Percentiles rank a stretch among this genome's conserved stretches.
Conservation (phyloP, 2,888 invertebrate genomes). For the Leptinotarsa haldemani region DNA sequence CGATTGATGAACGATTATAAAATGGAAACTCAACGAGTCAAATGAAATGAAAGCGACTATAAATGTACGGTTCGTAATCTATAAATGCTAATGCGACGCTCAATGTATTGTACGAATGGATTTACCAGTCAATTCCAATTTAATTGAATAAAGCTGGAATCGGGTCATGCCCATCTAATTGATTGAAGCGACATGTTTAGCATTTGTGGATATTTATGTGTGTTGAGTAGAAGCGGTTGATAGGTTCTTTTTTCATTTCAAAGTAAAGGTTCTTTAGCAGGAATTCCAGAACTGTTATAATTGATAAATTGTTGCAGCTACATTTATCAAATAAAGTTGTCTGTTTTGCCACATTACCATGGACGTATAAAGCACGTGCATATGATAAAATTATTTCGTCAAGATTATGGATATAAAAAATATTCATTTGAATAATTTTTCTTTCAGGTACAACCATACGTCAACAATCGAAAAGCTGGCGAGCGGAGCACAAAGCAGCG, state of each 20-base stretch:
- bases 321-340: too few relatives aligned
- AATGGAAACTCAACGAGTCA: not conserved
- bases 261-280: too few relatives aligned
- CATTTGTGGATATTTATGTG: not conserved
- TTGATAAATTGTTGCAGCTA: too few relatives aligned
- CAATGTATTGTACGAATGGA: not conserved
- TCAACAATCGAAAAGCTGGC: conserved; percentile 82
- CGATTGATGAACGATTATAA: not conserved
- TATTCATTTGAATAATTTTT: conserved; percentile 26
- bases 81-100: not conserved
- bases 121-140: conserved; percentile 11
- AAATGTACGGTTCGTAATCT: conserved; percentile 6
- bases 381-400: too few relatives aligned
- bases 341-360: too few relatives aligned
- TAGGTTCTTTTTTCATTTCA: too few relatives aligned
- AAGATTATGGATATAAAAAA: too few relatives aligned
- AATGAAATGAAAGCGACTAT: not conserved
- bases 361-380: too few relatives aligned
- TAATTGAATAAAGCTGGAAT: not conserved
- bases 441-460: conserved; percentile 77
- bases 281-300: not conserved
- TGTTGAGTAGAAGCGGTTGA: not conserved
- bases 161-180: not conserved
- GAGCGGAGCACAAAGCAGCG: conserved; percentile 92
- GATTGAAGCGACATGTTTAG: not conserved